Evolutionary conservation across 1,140 invertebrate species (phyloP), one percentile per base, ranked within the genome.

Genomic region (Brachionus sp.): DNA sequence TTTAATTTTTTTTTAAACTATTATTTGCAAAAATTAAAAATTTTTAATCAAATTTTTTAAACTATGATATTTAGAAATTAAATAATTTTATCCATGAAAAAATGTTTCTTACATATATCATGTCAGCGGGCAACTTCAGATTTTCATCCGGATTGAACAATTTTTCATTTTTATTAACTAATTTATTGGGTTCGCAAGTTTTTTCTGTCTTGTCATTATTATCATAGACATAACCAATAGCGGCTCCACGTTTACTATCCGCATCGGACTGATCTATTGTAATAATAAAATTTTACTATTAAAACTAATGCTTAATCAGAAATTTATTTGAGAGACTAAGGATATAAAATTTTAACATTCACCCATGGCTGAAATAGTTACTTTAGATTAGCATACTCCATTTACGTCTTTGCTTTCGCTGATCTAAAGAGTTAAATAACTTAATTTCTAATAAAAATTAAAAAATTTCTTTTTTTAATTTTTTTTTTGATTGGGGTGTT

Each of bases 41-140:
- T n/a, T n/a, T n/a, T n/a, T n/a, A n/a, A n/a, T n/a, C n/a, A n/a
- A n/a, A n/a, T n/a, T n/a, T n/a, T n/a, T n/a, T n/a, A n/a, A n/a
- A n/a, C n/a, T n/a, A n/a, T n/a, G n/a, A n/a, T n/a, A n/a, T n/a
- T n/a, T n/a, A n/a, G n/a, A n/a, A n/a, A n/a, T n/a, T n/a, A n/a
- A n/a, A n/a, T n/a, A n/a, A 16, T n/a, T 44, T 50, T 25, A 68
- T 66, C 10, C 1, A 0, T 19, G 25, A 53, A 44, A 70, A 44
- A 83, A 70, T 53, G n/a, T n/a, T n/a, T n/a, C 33, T 33, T 57
- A 83, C 62, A 16, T 5, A 35, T 10, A 57, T 23, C 57, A 82
- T 66, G 10, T 39, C 57, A 37, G 12, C 12, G 6, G 57, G 80
- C 10, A 68, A 19, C 16, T 68, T 82, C 19, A 66, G 68, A 44